Evolutionary conservation across 2,113 vertebrate species (phyloP).

Genomic region (Elgaria multicarinata): DNA sequence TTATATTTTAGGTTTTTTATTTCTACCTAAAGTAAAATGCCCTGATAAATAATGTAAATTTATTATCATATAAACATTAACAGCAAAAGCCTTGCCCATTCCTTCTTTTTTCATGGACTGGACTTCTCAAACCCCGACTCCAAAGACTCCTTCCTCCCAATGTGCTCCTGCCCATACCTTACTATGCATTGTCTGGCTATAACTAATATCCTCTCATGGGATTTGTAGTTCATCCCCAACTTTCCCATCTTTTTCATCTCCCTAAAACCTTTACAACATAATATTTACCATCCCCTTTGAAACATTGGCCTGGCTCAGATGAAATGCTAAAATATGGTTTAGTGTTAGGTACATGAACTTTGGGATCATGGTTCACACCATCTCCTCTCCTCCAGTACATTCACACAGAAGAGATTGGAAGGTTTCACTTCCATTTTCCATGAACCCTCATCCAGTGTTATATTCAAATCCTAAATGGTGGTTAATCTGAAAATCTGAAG

Average conservation of each 20-base stretch:
- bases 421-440: background rate
- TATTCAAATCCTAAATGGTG: background rate
- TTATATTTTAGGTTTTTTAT: background rate
- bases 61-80: background rate
- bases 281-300: background rate
- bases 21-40: background rate
- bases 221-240: background rate
- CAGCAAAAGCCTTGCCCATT: background rate
- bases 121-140: background rate
- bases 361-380: background rate
- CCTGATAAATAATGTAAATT: background rate
- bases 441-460: background rate
- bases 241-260: background rate
- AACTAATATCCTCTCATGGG: background rate
- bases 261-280: background rate
- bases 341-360: background rate
- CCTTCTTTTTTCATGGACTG: background rate
- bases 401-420: background rate
- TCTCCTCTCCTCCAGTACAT: background rate
- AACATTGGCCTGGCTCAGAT: background rate
- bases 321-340: too few relatives aligned
- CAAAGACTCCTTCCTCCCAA: background rate
- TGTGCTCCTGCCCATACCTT: background rate
- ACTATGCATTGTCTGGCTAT: background rate
- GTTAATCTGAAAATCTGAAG: background rate